A percentile compares a stretch with the other conserved stretches of the same genome.
Conservation (phyloP, 2,113 vertebrate species). For the Coptodon rendalli region DNA sequence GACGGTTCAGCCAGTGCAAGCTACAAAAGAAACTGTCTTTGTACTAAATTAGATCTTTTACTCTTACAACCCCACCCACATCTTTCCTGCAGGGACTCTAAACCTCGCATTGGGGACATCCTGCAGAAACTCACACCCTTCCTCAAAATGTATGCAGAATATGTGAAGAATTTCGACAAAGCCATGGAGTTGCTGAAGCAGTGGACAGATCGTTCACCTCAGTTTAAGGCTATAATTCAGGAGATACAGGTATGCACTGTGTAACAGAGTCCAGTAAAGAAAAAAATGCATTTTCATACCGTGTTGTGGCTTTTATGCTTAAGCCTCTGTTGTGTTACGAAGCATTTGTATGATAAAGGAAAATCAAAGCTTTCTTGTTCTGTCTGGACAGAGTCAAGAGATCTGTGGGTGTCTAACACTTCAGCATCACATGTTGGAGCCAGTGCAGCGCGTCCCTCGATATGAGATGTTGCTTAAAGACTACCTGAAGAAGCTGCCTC, state of each 20-base stretch:
- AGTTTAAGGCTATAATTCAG: slow-evolving; percentile 88
- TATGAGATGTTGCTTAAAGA: slow-evolving; percentile 98
- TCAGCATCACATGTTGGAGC: slow-evolving; percentile 98
- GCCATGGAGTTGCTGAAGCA: slow-evolving; percentile 93
- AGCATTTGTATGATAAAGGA: no score
- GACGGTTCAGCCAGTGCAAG: not conserved
- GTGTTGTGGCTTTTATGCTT: not conserved
- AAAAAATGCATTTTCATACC: rapidly evolving
- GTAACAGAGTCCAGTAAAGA: not conserved
- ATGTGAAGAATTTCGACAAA: slow-evolving; percentile 93
- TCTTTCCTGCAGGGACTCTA: slow-evolving; percentile 61
- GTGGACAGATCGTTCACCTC: slow-evolving; percentile 86
- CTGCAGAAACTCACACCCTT: slow-evolving; percentile 94
- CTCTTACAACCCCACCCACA: not conserved
- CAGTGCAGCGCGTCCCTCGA: slow-evolving; percentile 93
- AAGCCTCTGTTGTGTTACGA: rapidly evolving
- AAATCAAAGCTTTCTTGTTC: not conserved
- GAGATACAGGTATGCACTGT: slow-evolving; percentile 89
- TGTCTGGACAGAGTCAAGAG: slow-evolving; percentile 80
- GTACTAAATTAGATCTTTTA: not conserved
- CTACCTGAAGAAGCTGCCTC: slow-evolving; percentile 92
- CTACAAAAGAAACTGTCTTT: not conserved
- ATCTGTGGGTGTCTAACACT: slow-evolving; percentile 85
- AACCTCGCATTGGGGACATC: slow-evolving; percentile 93
- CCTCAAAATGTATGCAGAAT: slow-evolving; percentile 98